Evolutionary conservation across 2,113 vertebrate species (phyloP), one percentile per base, ranked within the genome.

Genomic region (Pimephales promelas): DNA sequence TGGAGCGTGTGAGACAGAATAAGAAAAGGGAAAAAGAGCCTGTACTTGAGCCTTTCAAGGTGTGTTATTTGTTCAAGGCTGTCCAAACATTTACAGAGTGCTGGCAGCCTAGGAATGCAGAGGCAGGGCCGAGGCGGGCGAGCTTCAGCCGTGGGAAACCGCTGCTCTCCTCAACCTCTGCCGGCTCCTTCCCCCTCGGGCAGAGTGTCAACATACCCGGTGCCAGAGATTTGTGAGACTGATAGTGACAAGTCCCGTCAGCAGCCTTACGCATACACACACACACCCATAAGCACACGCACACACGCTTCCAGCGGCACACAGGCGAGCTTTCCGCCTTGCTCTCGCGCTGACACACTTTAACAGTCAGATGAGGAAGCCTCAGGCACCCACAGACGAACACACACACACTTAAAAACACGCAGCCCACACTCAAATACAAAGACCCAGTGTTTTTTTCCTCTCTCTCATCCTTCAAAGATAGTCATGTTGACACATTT

Each of bases 61-160:
- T 97, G 96, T 96, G 96, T 95, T 97, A 95, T 98, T 98, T 98
- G 97, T 96, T 96, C 94, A 96, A 94, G 94, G 95, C 96, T 96
- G 95, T 97, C 94, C 96, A 98, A 98, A 98, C 96, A 98, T 97
- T 97, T 96, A 96, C 94, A 89, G 94, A 97, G 95, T 80, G 90
- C 94, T 94, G 95, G 96, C 95, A 96, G 96, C 92, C 95, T 84
- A 93, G 95, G 97, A 97, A 97, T 97, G 96, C 92, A 95, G 90
- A 94, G 92, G 94, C 93, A 93, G 93, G 93, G 94, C 93, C 81
- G 87, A 91, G 92, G 93, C 93, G 59, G 78, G 93, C 92, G 90
- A 89, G 94, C 94, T 93, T 90, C 90, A 94, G 95, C 94, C 97
- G 97, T 98, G 97, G 96, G 97, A 97, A 97, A 96, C 94, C 93